Conservation (phyloP, 2,797 vertebrate species). For the Amblyopsis hoosieri region DNA sequence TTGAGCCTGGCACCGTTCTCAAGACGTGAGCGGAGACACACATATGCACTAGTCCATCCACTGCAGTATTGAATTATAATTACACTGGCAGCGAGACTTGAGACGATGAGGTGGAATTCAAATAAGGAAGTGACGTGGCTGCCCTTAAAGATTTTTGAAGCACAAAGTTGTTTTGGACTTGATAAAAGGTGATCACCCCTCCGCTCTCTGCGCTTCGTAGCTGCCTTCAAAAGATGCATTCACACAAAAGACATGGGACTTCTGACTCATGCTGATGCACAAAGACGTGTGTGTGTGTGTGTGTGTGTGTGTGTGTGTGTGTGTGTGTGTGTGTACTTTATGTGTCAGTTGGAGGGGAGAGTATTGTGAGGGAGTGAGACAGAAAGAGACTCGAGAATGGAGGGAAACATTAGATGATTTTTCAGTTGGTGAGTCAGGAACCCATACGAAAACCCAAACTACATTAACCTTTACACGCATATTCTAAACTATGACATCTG, state of each 20-base stretch:
- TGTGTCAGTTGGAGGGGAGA: not conserved
- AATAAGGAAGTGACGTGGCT: slow-evolving; percentile 3
- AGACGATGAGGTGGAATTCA: slow-evolving; percentile 13
- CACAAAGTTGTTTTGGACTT: slow-evolving; percentile 11
- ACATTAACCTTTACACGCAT: too few species aligned
- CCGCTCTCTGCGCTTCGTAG: not conserved
- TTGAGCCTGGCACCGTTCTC: slow-evolving; percentile 16
- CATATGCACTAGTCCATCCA: not conserved
- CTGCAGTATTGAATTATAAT: slow-evolving; percentile 10
- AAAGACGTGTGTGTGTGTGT: slow-evolving; percentile 16
- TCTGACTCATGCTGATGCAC: slow-evolving; percentile 58
- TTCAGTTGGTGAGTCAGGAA: not conserved
- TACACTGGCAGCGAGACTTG: not conserved
- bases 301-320: not conserved
- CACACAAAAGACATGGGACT: slow-evolving; percentile 42
- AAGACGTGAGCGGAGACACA: slow-evolving; percentile 1
- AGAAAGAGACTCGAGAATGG: slow-evolving; percentile 10
- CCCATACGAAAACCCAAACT: too few species aligned
- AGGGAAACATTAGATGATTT: slow-evolving; percentile 4
- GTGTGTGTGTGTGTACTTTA: slow-evolving; percentile 6
- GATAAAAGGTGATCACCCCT: slow-evolving; percentile 3
- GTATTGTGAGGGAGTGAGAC: not conserved
- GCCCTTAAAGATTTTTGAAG: not conserved
- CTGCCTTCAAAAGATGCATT: slow-evolving; percentile 35
- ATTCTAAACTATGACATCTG: too few species aligned